Percentiles rank a stretch among this genome's conserved stretches.
phyloP scores from a whole-genome alignment of 2,113 vertebrate species.

The Callipepla californica region DNA sequence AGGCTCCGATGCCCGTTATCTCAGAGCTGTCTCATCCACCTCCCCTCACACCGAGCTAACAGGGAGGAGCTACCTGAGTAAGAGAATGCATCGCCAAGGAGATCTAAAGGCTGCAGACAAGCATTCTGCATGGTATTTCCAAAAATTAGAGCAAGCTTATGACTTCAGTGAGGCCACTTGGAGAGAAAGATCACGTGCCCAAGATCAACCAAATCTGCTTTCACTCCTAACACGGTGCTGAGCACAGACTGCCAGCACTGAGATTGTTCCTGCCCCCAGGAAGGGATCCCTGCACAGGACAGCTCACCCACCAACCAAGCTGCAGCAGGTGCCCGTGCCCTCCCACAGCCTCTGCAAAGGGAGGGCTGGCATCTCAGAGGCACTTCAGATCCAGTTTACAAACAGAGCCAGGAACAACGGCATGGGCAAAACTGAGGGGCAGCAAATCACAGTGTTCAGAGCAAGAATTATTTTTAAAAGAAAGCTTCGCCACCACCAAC shows the following conservation, averaged over 20 bases:
- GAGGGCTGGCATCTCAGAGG: background rate
- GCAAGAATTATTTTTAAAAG: background rate
- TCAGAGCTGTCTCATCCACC: background rate
- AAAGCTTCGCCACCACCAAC: background rate
- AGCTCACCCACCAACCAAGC: background rate
- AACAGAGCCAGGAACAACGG: background rate
- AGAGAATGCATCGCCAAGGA: background rate
- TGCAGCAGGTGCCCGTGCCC: background rate
- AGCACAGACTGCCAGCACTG: rapidly evolving
- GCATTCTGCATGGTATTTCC: background rate
- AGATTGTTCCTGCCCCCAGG: background rate
- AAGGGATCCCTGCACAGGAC: background rate
- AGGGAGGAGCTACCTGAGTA: background rate
- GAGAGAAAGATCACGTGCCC: background rate
- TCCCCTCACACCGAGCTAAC: background rate
- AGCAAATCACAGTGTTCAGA: background rate
- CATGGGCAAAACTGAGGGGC: background rate
- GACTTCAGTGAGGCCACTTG: background rate
- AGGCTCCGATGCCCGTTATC: background rate
- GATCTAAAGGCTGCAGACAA: background rate
- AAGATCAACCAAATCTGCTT: background rate
- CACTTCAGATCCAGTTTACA: no score
- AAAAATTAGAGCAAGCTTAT: background rate
- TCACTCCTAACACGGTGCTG: rapidly evolving
- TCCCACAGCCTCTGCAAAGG: background rate